phyloP scores from a whole-genome alignment of 2,797 vertebrate species.

The Sebastes goodei region DNA sequence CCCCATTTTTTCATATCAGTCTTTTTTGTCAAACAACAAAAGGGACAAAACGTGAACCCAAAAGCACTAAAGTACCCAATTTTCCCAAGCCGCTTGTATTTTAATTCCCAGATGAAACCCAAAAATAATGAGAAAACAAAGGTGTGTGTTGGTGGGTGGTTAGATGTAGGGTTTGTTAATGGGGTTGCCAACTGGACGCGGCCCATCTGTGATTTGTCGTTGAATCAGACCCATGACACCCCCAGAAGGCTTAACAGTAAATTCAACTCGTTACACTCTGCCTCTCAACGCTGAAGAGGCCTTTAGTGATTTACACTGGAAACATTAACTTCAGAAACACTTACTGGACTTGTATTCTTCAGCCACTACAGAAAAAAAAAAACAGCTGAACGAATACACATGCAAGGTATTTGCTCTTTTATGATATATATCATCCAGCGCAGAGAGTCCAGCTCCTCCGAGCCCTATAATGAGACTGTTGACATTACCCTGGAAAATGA shows the following conservation, averaged over 20 bases:
- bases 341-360: slow-evolving; percentile 20
- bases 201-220: slow-evolving; percentile 17
- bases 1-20: not conserved
- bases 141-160: not conserved
- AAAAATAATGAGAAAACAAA: not conserved
- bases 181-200: slow-evolving; percentile 9
- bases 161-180: slow-evolving; percentile 12
- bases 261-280: not conserved
- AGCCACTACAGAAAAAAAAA: slow-evolving; percentile 11
- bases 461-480: slow-evolving; percentile 63
- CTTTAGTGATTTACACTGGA: slow-evolving; percentile 45
- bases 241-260: slow-evolving; percentile 15
- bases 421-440: slow-evolving; percentile 50
- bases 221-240: slow-evolving; percentile 6
- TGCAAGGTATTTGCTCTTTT: slow-evolving; percentile 46
- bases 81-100: not conserved
- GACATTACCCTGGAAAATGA: slow-evolving; percentile 64
- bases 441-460: slow-evolving; percentile 44
- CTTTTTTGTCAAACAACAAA: not conserved
- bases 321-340: slow-evolving; percentile 34
- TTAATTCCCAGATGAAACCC: not conserved
- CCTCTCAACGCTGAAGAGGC: slow-evolving; percentile 23
- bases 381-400: slow-evolving; percentile 30
- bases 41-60: not conserved
- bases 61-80: not conserved